Base-by-base conservation (phyloP, 2,113 vertebrate genomes). In the Corythornis madagascariensis region DNA sequence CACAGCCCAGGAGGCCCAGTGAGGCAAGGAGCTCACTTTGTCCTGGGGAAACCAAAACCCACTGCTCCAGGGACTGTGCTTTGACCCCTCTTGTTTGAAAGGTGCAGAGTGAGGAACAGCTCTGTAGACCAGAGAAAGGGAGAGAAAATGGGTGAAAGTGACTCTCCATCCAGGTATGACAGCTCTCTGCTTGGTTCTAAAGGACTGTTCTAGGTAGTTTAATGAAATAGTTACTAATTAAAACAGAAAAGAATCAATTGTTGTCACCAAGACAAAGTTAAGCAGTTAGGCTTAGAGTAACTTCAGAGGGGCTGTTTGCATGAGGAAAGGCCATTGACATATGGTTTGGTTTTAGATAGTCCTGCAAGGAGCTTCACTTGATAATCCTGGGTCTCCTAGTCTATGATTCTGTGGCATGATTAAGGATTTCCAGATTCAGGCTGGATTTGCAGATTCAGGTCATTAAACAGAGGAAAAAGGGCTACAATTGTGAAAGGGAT, bases 71-170 rank as follows among this genome's bases (percentile, higher is more conserved):
- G 17, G 29, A 10, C 42, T 61, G 3, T 67, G 28, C 26, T 16
- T 31, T 67, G 33, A 45, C 19, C 29, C 65, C 45, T 74, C 33
- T 11, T 11, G 3, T 38, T 67, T 42, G 47, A 86, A 91, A 92
- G 61, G 12, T n/a, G 31, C 1, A 6, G 35, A 74, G 12, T 22
- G 13, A 89, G 38, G 28, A n/a, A 48, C 0, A 1, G 20, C 26
- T 56, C 45, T 63, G 71, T 35, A 61, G 53, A 55, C 16, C 59
- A 70, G 59, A 24, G 16, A 73, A 60, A 67, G 9, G 18, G 28
- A 86, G 35, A 42, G 26, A 45, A 85, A n/a, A 11, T 25, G 43
- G 31, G 29, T 1, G 6, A 72, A 60, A 3, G 4, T 52, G 52
- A 63, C 43, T 71, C 19, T 73, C 16, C 33, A 88, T 50, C 11